Conservation (phyloP, 2,888 invertebrate species). For the Strigamia maritima region DNA sequence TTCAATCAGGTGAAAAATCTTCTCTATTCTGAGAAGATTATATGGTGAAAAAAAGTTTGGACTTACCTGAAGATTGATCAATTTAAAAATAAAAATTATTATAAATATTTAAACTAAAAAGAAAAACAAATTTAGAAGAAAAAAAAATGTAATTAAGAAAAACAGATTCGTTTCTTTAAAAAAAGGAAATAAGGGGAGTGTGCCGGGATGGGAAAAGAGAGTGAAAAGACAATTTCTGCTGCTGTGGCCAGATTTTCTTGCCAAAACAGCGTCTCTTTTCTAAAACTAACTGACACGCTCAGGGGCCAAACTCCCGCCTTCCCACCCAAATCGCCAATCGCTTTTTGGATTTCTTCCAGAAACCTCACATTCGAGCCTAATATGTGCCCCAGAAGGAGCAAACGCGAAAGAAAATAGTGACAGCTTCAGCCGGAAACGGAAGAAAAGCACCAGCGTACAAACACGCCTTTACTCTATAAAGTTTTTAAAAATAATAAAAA, state of each 20-base stretch:
- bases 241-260: slow-evolving; percentile 30
- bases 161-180: background rate
- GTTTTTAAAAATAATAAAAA: background rate
- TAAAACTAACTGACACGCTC: slow-evolving; percentile 29
- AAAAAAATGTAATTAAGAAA: background rate
- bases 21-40: slow-evolving; percentile 1
- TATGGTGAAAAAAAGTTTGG: background rate
- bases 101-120: background rate
- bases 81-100: background rate
- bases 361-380: slow-evolving; percentile 13
- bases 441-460: slow-evolving; percentile 20
- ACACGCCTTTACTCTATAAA: slow-evolving; percentile 15
- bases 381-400: slow-evolving; percentile 10
- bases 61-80: background rate
- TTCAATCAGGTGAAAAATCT: background rate
- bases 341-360: slow-evolving; percentile 30
- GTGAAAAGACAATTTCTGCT: slow-evolving; percentile 31
- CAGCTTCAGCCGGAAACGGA: slow-evolving; percentile 34
- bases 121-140: background rate
- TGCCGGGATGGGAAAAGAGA: background rate
- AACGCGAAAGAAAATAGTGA: slow-evolving; percentile 13
- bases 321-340: slow-evolving; percentile 30
- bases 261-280: slow-evolving; percentile 16
- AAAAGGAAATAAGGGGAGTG: background rate
- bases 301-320: background rate